phyloP scores from a whole-genome alignment of 2,888 invertebrate species.

The Gandaritis pyraliata region DNA sequence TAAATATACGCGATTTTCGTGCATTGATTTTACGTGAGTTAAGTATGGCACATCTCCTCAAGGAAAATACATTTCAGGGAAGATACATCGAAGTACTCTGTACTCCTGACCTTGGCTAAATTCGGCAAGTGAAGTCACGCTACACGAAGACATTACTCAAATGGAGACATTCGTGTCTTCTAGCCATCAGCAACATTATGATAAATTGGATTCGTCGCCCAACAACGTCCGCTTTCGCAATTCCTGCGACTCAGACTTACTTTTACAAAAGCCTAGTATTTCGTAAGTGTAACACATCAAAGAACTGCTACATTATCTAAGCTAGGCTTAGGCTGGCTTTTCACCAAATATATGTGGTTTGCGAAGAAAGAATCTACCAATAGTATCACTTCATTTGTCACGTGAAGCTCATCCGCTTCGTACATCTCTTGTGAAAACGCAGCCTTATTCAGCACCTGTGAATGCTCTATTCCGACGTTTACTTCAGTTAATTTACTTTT shows the following conservation, averaged over 20 bases:
- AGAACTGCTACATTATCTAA: no score
- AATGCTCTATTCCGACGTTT: background rate
- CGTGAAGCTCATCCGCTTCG: no score
- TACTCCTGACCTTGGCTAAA: slow-evolving; percentile 47
- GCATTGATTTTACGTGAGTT: background rate
- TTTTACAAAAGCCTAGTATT: slow-evolving; percentile 7
- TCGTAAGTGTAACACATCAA: background rate
- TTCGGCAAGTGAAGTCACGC: slow-evolving; percentile 43
- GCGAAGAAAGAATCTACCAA: no score
- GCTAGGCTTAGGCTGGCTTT: no score
- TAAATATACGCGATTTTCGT: background rate
- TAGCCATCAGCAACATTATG: slow-evolving; percentile 53
- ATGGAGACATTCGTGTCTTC: slow-evolving; percentile 55
- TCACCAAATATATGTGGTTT: no score
- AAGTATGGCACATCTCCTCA: no score
- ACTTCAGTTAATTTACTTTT: slow-evolving; percentile 18
- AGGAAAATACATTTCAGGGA: no score
- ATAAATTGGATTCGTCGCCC: slow-evolving; percentile 49
- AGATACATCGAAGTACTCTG: background rate
- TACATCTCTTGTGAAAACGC: no score
- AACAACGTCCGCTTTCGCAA: slow-evolving; percentile 28
- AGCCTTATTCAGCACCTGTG: background rate
- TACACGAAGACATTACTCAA: slow-evolving; percentile 46
- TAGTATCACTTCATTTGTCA: no score
- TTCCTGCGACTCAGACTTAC: slow-evolving; percentile 14